These are phyloP conservation scores for Acipenser oxyrinchus DNA, from an alignment of 2,797 vertebrate genomes.

Conservation along the genomic window DNA sequence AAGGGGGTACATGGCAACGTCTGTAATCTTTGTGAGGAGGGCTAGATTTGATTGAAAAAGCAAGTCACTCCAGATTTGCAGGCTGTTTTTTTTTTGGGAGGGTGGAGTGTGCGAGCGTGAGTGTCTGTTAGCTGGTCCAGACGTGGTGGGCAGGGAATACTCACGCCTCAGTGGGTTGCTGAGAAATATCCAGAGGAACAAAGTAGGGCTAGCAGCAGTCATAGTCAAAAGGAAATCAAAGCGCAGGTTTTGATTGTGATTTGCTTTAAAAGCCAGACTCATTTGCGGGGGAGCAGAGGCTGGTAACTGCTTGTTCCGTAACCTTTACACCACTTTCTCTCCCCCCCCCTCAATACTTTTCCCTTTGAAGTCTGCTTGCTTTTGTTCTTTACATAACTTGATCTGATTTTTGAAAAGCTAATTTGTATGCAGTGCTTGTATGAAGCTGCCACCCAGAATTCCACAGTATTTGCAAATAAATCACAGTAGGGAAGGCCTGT, in stretches of 20 bases:
- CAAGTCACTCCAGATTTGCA: slow-evolving; percentile 29
- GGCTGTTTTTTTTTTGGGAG: slow-evolving; percentile 20
- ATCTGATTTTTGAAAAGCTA: slow-evolving; percentile 57
- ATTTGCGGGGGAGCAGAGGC: slow-evolving; percentile 26
- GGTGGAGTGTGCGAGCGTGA: slow-evolving; percentile 43
- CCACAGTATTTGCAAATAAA: slow-evolving; percentile 45
- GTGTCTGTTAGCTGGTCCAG: slow-evolving; percentile 44
- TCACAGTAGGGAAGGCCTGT: slow-evolving; percentile 28
- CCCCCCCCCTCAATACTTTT: slow-evolving; percentile 19
- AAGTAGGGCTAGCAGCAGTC: slow-evolving; percentile 46
- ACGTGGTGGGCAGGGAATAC: slow-evolving; percentile 57
- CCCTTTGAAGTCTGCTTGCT: slow-evolving; percentile 72
- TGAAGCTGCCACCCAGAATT: slow-evolving; percentile 72
- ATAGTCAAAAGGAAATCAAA: slow-evolving; percentile 62
- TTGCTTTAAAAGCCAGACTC: slow-evolving; percentile 53
- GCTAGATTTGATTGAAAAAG: slow-evolving; percentile 40
- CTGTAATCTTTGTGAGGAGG: slow-evolving; percentile 54
- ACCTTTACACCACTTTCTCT: slow-evolving; percentile 8
- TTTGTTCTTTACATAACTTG: slow-evolving; percentile 79
- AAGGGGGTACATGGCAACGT: slow-evolving; percentile 36
- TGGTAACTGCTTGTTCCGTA: slow-evolving; percentile 29
- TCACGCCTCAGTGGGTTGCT: slow-evolving; percentile 55
- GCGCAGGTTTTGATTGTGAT: slow-evolving; percentile 57
- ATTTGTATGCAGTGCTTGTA: slow-evolving; percentile 72
- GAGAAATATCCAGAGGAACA: slow-evolving; percentile 61